Base-by-base conservation (phyloP, 2,797 vertebrate genomes). In the Aulostomus chinensis region DNA sequence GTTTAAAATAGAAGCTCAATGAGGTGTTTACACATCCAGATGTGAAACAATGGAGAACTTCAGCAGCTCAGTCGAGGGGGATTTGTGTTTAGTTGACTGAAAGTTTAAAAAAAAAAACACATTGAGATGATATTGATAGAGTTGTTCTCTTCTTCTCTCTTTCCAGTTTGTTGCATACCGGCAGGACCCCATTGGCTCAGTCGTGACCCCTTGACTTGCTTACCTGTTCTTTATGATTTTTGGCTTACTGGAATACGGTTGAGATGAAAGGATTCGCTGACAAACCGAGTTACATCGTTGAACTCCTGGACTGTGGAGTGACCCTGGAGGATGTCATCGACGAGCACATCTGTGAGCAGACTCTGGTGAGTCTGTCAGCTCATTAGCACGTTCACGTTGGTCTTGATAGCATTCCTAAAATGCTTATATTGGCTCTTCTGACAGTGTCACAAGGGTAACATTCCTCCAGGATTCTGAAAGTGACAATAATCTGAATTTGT, bases 181-280 rank as follows among this genome's bases (percentile, higher is more conserved):
- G 93, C 92, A 96, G 94, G 94, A 96, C 93, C 93, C 93, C 90
- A 92, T 93, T 93, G 94, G 94, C 93, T 97, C 93, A 93, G 92
- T 92, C 89, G 93, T 92, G 90, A 91, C 85, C 80, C 69, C 69
- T 73, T 93, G 89, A 92, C 88, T 93, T 91, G 87, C 71, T 76
- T 93, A 92, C 92, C 91, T 92, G 92, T 94, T 85, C 95, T 98
- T 95, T 98, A 98, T 98, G 96, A 98, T 94, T 94, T 92, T 95
- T 91, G 94, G 94, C 88, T 95, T 95, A 93, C 93, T 92, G 94
- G 94, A 98, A 94, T 94, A 98, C 95, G 93, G 94, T 94, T 97
- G 93, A 98, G 93, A 99, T 99, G 97, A 99, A 98, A 97, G 96
- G 95, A 94, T 91, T 98, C 76, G 83, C 92, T 78, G 96, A 98